Percentiles rank a stretch among this genome's conserved stretches.
phyloP scores from a whole-genome alignment of 2,113 vertebrate species.

The Sylvilagus bachmani region DNA sequence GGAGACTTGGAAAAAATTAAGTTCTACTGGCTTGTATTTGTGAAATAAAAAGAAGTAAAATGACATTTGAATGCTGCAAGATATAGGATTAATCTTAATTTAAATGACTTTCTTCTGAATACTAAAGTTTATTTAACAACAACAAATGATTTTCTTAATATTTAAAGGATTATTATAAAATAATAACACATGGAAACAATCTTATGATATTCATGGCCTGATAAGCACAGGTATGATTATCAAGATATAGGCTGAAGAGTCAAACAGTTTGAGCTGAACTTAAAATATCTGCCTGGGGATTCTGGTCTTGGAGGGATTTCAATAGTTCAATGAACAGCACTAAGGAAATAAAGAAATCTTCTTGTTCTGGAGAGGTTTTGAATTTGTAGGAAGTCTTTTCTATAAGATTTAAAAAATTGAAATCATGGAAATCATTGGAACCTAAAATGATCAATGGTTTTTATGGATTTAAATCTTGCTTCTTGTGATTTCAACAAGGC shows the following conservation, averaged over 20 bases:
- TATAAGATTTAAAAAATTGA: conserved; percentile 22
- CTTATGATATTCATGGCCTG: not conserved
- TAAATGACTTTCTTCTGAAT: conserved; percentile 33
- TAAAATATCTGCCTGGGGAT: not conserved
- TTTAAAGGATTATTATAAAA: not conserved
- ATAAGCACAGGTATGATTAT: not conserved
- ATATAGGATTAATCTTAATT: not conserved
- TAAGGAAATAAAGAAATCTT: not conserved
- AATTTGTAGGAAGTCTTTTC: conserved; percentile 21
- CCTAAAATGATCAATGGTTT: conserved; percentile 15
- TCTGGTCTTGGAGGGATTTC: conserved; percentile 42
- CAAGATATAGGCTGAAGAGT: not conserved
- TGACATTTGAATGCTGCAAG: conserved; percentile 17
- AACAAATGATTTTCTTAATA: not conserved
- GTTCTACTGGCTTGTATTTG: not conserved
- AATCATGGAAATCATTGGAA: not conserved
- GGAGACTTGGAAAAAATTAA: not conserved
- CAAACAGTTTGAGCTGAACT: not conserved
- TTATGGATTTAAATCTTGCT: conserved; percentile 19
- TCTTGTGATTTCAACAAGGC: conserved; percentile 34
- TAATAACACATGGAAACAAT: not conserved
- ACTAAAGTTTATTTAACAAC: not conserved
- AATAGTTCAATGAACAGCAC: not conserved
- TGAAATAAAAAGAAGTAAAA: not conserved
- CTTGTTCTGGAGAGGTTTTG: conserved; percentile 3